These are phyloP conservation scores for Euplagia quadripunctaria DNA, from an alignment of 2,888 invertebrate species.

Conservation along the genomic window DNA sequence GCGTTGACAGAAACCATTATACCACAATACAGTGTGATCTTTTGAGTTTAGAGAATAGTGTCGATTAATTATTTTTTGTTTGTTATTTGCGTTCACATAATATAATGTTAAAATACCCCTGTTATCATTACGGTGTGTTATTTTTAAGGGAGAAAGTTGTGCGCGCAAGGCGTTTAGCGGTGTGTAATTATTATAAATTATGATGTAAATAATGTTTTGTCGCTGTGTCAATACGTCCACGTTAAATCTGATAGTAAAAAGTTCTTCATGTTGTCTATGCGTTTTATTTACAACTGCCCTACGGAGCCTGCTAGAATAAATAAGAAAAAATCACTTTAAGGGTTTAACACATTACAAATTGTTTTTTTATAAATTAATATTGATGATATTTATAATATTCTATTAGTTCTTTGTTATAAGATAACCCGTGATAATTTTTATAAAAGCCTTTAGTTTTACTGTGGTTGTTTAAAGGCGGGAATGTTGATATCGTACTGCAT, in stretches of 20 bases:
- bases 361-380: no score
- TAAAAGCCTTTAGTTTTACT: no score
- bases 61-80: not conserved
- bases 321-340: not conserved
- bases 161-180: slow-evolving; percentile 50
- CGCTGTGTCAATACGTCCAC: slow-evolving; percentile 85
- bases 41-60: not conserved
- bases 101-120: slow-evolving; percentile 6
- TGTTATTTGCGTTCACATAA: not conserved
- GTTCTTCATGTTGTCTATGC: slow-evolving; percentile 79
- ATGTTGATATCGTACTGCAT: no score
- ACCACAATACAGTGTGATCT: not conserved
- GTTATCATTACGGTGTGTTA: slow-evolving; percentile 20
- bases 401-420: no score
- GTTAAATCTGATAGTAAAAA: slow-evolving; percentile 83
- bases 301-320: not conserved
- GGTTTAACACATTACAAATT: no score
- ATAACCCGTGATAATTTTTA: no score
- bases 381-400: no score
- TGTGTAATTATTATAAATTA: slow-evolving; percentile 58
- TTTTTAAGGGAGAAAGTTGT: slow-evolving; percentile 41
- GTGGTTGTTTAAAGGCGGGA: no score
- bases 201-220: slow-evolving; percentile 77
- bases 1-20: no score
- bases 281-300: slow-evolving; percentile 58